Evolutionary conservation across 2,888 invertebrate species (phyloP), one percentile per base, ranked within the genome.

Genomic region (Psylliodes chrysocephalus): DNA sequence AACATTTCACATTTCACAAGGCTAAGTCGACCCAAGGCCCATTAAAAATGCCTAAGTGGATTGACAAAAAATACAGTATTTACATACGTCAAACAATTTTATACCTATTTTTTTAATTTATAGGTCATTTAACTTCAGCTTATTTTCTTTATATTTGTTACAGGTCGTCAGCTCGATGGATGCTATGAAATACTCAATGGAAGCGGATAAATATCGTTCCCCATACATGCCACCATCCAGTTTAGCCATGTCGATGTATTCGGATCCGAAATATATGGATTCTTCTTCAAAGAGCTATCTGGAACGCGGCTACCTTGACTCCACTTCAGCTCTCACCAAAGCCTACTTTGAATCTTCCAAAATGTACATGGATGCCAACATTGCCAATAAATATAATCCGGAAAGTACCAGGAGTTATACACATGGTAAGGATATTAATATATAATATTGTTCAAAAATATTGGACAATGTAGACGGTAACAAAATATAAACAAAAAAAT

Each of bases 161-260:
- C 42, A 42, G 91, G 89, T 91, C 65, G 89, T 89, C 5, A 88
- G 89, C 52, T 86, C 91, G 67, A 91, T 91, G 90, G 91, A 91
- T 77, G 87, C 88, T 12, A 91, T 91, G 90, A 91, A 91, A 77
- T 91, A 91, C 79, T 89, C 91, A 7, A 87, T 91, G 84, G 91
- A 91, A 71, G 89, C 90, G 0, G 91, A 91, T 74, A 91, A 91
- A 74, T 91, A 91, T 80, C 86, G 91, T 56, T 88, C 89, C 17
- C 85, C 88, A 0, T 91, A 91, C 82, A 89, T 87, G 84, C 86
- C 87, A 1, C 86, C 87, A 1, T 85, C 86, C 38, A 85, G 85
- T n/a, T 79, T 86, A n/a, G 84, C 87, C 63, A 86, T 87, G 86
- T 85, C 90, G 63, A 90, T 91, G 90, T 91, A 91, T 77, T 87